Percentiles rank a stretch among this genome's conserved stretches.
phyloP scores from a whole-genome alignment of 2,797 vertebrate genomes.

The Gastrophryne carolinensis region DNA sequence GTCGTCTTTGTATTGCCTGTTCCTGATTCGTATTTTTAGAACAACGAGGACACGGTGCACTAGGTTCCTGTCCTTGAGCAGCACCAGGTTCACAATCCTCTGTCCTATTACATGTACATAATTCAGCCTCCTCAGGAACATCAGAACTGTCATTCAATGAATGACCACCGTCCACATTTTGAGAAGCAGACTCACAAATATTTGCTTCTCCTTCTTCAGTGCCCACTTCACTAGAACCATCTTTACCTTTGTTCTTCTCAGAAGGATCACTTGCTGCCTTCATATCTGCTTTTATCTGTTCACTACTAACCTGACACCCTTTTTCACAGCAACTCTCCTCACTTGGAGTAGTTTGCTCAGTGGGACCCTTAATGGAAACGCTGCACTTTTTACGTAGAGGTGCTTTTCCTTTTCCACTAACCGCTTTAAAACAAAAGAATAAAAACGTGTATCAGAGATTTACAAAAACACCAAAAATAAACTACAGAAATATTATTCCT shows the following conservation, averaged over 20 bases:
- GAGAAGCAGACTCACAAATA: slow-evolving; percentile 63
- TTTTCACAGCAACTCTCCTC: slow-evolving; percentile 90
- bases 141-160: slow-evolving; percentile 57
- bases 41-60: slow-evolving; percentile 70
- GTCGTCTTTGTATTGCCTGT: slow-evolving; percentile 64
- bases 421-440: slow-evolving; percentile 62
- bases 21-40: slow-evolving; percentile 64
- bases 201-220: slow-evolving; percentile 59
- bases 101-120: slow-evolving; percentile 64
- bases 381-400: slow-evolving; percentile 80
- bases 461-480: too few relatives aligned
- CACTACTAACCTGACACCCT: slow-evolving; percentile 96
- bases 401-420: slow-evolving; percentile 94
- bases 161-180: slow-evolving; percentile 63
- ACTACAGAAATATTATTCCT: too few relatives aligned
- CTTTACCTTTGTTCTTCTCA: slow-evolving; percentile 72
- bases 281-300: slow-evolving; percentile 98
- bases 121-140: slow-evolving; percentile 60
- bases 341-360: slow-evolving; percentile 65
- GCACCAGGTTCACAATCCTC: slow-evolving; percentile 60
- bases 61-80: slow-evolving; percentile 62
- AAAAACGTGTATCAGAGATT: too few relatives aligned
- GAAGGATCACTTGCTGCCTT: slow-evolving; percentile 88
- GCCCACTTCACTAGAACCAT: slow-evolving; percentile 44
- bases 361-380: slow-evolving; percentile 62